Evolutionary conservation across 2,113 vertebrate species (phyloP).

Genomic region (Dendrocopos noguchii): DNA sequence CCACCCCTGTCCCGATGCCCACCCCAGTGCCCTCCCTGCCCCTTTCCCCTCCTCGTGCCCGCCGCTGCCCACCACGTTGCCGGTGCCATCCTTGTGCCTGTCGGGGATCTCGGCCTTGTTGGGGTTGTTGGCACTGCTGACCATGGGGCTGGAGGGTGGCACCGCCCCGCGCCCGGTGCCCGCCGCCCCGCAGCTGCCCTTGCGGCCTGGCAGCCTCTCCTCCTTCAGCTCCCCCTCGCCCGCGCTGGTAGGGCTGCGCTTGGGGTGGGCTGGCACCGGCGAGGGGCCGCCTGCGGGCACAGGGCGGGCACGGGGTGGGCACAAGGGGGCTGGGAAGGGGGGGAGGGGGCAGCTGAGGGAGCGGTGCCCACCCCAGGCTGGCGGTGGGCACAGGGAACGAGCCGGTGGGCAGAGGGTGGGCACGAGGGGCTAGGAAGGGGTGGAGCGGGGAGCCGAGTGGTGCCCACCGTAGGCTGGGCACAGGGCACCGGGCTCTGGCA

Average conservation of each 20-base stretch:
- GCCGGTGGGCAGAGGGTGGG: no score
- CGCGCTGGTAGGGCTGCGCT: conserved; percentile 86
- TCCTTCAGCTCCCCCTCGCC: conserved; percentile 85
- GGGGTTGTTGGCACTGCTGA: conserved; percentile 93
- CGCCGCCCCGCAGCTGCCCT: conserved; percentile 83
- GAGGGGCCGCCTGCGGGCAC: conserved; percentile 82
- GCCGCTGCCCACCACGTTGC: conserved; percentile 77
- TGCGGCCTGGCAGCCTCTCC: conserved; percentile 81
- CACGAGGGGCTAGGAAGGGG: no score
- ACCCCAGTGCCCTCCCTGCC: neutral
- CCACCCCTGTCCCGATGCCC: no score
- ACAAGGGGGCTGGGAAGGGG: no score
- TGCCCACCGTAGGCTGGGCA: no score
- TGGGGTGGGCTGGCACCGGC: conserved; percentile 80
- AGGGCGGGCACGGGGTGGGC: neutral
- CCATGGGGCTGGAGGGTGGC: conserved; percentile 90
- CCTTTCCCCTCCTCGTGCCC: neutral
- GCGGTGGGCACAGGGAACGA: no score
- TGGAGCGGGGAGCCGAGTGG: no score
- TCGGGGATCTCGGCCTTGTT: conserved; percentile 94
- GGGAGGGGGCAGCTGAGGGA: no score
- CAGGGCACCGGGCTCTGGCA: neutral
- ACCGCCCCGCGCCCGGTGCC: conserved; percentile 79
- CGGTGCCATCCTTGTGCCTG: conserved; percentile 84
- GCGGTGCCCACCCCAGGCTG: neutral